Percentiles rank a stretch among this genome's conserved stretches.
Evolutionary conservation across 2,113 vertebrate genomes (phyloP).

Genomic region (Muscicapa adusta): DNA sequence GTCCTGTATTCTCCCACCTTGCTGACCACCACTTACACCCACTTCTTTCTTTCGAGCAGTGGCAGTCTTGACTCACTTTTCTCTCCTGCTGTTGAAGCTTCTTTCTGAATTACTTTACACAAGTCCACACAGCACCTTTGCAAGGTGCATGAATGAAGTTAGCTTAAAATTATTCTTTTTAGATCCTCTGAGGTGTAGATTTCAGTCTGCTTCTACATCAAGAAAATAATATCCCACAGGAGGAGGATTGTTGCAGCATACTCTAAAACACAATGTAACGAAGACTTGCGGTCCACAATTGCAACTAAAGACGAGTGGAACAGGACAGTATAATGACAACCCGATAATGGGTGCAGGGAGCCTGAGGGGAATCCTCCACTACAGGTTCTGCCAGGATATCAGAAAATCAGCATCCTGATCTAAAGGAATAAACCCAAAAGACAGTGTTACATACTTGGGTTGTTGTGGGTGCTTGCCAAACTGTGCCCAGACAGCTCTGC

Average conservation of each 20-base stretch:
- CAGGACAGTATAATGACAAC: neutral
- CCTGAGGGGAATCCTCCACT: neutral
- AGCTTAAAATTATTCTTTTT: neutral
- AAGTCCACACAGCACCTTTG: neutral
- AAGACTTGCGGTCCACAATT: neutral
- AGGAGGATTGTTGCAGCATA: neutral
- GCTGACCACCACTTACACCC: neutral
- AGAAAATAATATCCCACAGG: neutral
- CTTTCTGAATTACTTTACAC: neutral
- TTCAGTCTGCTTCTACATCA: neutral
- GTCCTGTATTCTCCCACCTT: neutral
- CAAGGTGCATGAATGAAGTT: neutral
- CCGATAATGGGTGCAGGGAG: neutral
- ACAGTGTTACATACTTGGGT: conserved; percentile 79
- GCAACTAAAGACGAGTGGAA: fast-evolving
- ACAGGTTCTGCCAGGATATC: neutral
- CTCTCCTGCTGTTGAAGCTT: neutral
- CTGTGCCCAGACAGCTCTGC: conserved; percentile 92
- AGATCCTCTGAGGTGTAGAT: neutral
- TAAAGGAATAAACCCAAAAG: neutral
- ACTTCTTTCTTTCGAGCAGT: neutral
- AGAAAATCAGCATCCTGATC: neutral
- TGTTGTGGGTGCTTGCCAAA: conserved; percentile 85
- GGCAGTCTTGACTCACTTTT: neutral
- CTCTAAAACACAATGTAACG: neutral